phyloP scores from a whole-genome alignment of 2,113 vertebrate species.

The Clarias batrachus region DNA sequence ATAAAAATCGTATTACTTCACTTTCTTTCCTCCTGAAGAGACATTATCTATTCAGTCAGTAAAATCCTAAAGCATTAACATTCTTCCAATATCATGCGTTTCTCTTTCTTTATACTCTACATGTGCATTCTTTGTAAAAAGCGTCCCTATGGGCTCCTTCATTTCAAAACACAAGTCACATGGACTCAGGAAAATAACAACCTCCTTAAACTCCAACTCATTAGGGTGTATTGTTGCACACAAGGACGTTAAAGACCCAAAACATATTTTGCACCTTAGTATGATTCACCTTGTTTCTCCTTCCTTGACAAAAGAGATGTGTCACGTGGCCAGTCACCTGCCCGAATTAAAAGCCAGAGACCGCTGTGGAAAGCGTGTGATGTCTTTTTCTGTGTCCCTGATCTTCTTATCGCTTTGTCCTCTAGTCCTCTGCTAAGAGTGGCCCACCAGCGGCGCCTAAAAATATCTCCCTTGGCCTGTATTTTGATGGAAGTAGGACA shows the following conservation, averaged over 20 bases:
- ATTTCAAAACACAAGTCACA: not conserved
- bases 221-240: not conserved
- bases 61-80: not conserved
- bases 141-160: not conserved
- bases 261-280: not conserved
- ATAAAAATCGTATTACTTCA: not conserved
- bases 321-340: conserved; percentile 6
- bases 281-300: conserved; percentile 1
- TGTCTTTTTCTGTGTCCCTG: not conserved
- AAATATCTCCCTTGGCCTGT: conserved; percentile 41
- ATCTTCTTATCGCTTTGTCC: conserved; percentile 8
- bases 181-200: not conserved
- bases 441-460: conserved; percentile 23
- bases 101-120: not conserved
- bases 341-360: not conserved
- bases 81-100: not conserved
- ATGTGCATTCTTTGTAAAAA: not conserved
- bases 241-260: not conserved
- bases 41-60: not conserved
- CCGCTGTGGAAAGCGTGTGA: not conserved
- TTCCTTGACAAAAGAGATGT: not conserved
- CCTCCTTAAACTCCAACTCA: not conserved
- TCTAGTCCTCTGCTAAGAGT: conserved; percentile 9
- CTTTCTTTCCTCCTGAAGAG: not conserved
- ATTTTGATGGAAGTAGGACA: conserved; percentile 47